Base-by-base conservation (phyloP, 1,140 invertebrate species). In the fruit fly (Drosophila melanogaster) region DNA sequence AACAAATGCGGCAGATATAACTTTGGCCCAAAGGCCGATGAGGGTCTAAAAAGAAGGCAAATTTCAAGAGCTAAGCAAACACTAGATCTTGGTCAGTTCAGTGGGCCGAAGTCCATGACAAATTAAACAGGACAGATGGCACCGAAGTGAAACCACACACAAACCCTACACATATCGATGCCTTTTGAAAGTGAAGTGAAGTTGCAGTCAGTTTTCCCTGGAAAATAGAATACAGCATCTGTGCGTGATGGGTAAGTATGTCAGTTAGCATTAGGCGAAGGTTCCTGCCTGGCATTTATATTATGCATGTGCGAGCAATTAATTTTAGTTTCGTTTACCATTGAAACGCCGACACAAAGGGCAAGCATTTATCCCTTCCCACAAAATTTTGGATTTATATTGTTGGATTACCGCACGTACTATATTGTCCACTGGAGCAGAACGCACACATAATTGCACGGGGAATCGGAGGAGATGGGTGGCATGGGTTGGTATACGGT, bases 241-340 rank as follows among this genome's bases (percentile, higher is more conserved):
- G 53, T 61, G 26, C 65, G 43, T 71, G 61, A 74, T 87, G 79
- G 84, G 80, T 72, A 86, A 8, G 26, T 81, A 86, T 87, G 83
- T 86, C 83, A 84, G 83, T 83, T 87, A 71, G 67, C 79, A 83
- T 86, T 86, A 84, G 77, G 79, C 78, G 66, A 59, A 77, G 76
- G 59, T 67, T 62, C 72, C 72, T 74, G 72, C 44, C 44, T 62
- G 66, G 61, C 81, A 77, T 66, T 76, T 81, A 79, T 85, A 81
- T 81, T 79, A 86, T 86, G 83, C 81, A 87, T 87, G 83, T 86
- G 81, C 83, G 75, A 87, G 83, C 83, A 86, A 86, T 86, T 86
- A 86, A 87, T 86, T 86, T 86, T 83, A 83, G 83, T 86, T 87
- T 87, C 83, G 76, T 86, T 86, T 86, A 87, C 83, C 87, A 87